A percentile compares a stretch with the other conserved stretches of the same genome.
These are phyloP conservation scores for Nannoperca obscura DNA, from an alignment of 2,797 vertebrate genomes.

Conservation along the genomic window DNA sequence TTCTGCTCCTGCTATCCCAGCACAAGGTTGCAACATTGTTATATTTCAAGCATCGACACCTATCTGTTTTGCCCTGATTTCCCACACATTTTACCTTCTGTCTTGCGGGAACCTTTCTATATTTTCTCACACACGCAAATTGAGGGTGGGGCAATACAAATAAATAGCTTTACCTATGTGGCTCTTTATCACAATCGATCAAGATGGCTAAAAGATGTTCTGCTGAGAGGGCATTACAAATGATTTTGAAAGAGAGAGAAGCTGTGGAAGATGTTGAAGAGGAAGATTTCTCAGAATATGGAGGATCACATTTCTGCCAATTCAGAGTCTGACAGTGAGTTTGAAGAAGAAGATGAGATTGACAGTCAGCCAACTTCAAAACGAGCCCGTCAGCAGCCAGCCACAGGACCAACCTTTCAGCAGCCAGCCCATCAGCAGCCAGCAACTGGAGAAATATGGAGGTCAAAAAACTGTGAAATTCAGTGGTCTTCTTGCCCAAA, in stretches of 20 bases:
- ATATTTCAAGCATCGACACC: background rate
- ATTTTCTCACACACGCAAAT: background rate
- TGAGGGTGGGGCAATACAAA: slow-evolving; percentile 1
- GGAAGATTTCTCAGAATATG: background rate
- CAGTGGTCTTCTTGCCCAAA: slow-evolving; percentile 10
- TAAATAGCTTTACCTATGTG: background rate
- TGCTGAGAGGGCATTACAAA: background rate
- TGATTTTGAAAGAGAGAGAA: slow-evolving; percentile 18
- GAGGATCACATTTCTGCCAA: slow-evolving; percentile 14
- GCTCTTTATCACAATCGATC: background rate
- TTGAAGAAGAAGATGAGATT: slow-evolving; percentile 28
- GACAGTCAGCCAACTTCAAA: slow-evolving; percentile 1
- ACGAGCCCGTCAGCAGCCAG: background rate
- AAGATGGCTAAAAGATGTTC: slow-evolving; percentile 11
- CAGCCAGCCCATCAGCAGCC: background rate
- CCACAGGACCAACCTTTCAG: background rate
- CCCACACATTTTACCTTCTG: slow-evolving; percentile 13
- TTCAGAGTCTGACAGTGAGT: slow-evolving; percentile 12
- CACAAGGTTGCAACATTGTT: background rate
- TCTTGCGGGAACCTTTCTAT: background rate
- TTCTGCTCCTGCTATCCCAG: background rate
- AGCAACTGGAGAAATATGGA: slow-evolving; percentile 1
- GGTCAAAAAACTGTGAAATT: slow-evolving; percentile 16
- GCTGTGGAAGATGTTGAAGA: background rate
- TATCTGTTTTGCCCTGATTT: slow-evolving; percentile 4